Base-by-base conservation (phyloP, 2,888 invertebrate genomes). In the Drosophila paucipuncta region DNA sequence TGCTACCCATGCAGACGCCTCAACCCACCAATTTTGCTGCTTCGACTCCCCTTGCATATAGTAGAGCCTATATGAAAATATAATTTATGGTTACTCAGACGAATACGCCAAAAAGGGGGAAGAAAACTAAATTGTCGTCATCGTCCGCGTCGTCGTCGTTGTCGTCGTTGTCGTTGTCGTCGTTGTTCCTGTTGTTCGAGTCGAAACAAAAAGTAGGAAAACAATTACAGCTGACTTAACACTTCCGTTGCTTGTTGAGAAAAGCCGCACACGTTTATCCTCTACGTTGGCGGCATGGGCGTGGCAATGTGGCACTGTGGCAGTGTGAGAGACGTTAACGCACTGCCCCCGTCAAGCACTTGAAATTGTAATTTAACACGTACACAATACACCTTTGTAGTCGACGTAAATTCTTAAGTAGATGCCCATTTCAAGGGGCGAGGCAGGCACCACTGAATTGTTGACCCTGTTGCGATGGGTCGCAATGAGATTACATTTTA, bases 181-280 rank as follows among this genome's bases (percentile, higher is more conserved):
- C 47, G 55, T 53, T 66, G 57, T 49, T 35, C 28, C 30, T 43
- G 61, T 55, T 61, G 52, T 52, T 47, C 49, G 61, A 65, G 72
- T 63, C 60, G 68, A 65, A 76, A 76, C 68, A 81, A 77, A 82
- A 85, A 77, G 76, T 74, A 78, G 82, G 78, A 84, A 90, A 89
- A 90, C 89, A 89, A 89, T 89, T 89, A 90, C 81, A 90, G 70
- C 82, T 87, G 91, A 90, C 91, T 90, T 89, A 87, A 90, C 88
- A 89, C 85, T 85, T 89, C 91, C 89, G 91, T 78, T 89, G 60
- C 91, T 83, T 88, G 91, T 89, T 89, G 84, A 22, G 62, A 71
- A 41, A 86, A 83, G 74, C 70, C 86, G 86, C 78, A 83, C 80
- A 90, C 82, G 83, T 83, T 80, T 82, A 72, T 73, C 71, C 73